Base-by-base conservation (phyloP, 2,113 vertebrate species). In the Nothoprocta pentlandii region DNA sequence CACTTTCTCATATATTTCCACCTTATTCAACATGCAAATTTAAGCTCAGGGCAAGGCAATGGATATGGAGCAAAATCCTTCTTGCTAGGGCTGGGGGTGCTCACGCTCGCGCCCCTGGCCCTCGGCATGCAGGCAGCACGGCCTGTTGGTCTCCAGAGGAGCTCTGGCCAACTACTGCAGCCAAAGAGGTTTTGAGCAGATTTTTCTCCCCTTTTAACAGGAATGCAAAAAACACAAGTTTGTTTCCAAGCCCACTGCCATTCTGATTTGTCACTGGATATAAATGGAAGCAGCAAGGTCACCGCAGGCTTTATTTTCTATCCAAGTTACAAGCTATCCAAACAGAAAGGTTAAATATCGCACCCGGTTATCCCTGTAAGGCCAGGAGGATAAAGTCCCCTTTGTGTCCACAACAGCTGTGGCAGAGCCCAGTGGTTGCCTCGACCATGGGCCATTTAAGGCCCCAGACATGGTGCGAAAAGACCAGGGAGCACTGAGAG, bases 231-330 rank as follows among this genome's bases (percentile, higher is more conserved):
- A 84, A 20, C 26, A 26, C 22, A 53, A 71, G 51, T 75, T 80
- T 77, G 66, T 46, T 82, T 69, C 67, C 71, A 64, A 87, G 63
- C 30, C 59, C 75, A 41, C 71, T 95, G 62, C 79, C 85, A 86
- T 74, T 80, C 79, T 59, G 34, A 62, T 89, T 91, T 59, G 54
- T 87, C 84, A 92, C 23, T 75, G 71, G 56, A 86, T 95, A 92
- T 91, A 96, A 94, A 94, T 87, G 87, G 93, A 96, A 95, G 87
- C 75, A 92, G 44, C 56, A 86, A 93, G 56, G 64, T 89, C 92
- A 77, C 30, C n/a, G 46, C 36, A 73, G 80, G 78, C 54, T 92
- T 90, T 87, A 76, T 61, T 94, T 96, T 62, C 71, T 85, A 83
- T 36, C 34, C 73, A 73, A 53, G 85, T 61, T 64, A 85, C 26